Percentiles rank a stretch among this genome's conserved stretches.
Conservation (phyloP, 2,888 invertebrate genomes). For the Clunio marinus region DNA sequence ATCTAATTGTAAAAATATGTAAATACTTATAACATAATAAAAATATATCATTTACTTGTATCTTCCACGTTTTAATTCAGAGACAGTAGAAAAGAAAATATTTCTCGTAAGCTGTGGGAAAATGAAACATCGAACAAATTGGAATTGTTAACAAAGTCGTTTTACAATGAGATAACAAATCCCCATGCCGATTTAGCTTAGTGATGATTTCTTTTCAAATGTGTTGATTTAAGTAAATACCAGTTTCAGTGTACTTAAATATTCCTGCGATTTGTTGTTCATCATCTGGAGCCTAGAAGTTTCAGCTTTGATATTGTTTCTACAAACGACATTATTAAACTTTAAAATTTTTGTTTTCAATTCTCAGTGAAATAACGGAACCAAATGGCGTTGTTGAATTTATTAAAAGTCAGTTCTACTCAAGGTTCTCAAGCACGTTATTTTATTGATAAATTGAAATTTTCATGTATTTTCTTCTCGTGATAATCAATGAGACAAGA, state of each 20-base stretch:
- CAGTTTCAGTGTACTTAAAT: too few species aligned
- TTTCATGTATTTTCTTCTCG: not conserved
- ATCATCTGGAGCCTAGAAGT: not conserved
- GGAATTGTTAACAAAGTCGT: too few species aligned
- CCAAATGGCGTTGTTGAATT: not conserved
- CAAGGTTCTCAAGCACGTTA: not conserved
- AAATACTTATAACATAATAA: slow-evolving; percentile 5
- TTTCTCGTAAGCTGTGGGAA: slow-evolving; percentile 1
- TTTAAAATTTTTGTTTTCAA: too few species aligned
- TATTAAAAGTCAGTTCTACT: not conserved
- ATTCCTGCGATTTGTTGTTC: too few species aligned
- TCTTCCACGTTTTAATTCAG: slow-evolving; percentile 2
- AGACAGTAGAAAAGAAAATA: not conserved
- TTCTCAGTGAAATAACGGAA: not conserved
- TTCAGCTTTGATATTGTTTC: not conserved
- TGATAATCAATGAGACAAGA: not conserved
- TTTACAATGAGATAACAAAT: too few species aligned
- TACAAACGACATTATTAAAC: too few species aligned
- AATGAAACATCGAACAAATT: too few species aligned
- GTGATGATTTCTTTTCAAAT: too few species aligned
- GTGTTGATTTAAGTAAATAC: too few species aligned
- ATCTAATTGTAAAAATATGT: slow-evolving; percentile 17
- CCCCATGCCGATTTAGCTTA: too few species aligned
- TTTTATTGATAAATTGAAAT: not conserved
- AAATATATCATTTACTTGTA: slow-evolving; percentile 9